Evolutionary conservation across 2,888 invertebrate genomes (phyloP).

Genomic region (Alsophila aescularia): DNA sequence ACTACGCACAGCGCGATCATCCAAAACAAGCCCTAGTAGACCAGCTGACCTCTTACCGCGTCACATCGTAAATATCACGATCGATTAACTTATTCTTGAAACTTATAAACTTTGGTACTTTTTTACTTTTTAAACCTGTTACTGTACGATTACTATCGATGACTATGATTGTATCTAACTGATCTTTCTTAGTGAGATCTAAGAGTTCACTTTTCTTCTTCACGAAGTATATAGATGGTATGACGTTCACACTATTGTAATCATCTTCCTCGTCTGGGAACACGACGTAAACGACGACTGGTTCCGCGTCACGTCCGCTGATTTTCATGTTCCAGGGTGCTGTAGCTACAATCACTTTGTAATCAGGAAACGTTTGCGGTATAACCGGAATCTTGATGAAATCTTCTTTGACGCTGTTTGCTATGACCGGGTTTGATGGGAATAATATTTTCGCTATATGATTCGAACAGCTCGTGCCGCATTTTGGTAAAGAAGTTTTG

Average conservation of each 20-base stretch:
- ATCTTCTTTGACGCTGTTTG: conserved; percentile 19
- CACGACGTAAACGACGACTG: conserved; percentile 63
- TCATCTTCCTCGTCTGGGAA: conserved; percentile 56
- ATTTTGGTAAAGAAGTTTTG: conserved; percentile 44
- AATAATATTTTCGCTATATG: conserved; percentile 58
- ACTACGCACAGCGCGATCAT: too few species aligned
- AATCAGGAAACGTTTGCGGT: conserved; percentile 56
- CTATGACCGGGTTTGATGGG: conserved; percentile 33
- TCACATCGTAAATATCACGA: conserved; percentile 15
- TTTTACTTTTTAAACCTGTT: conserved; percentile 67
- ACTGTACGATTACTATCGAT: conserved; percentile 71
- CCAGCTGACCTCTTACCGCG: not conserved
- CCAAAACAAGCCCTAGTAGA: too few species aligned
- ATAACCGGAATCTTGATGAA: conserved; percentile 62
- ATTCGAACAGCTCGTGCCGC: conserved; percentile 53
- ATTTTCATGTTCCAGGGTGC: conserved; percentile 64
- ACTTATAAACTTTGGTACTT: conserved; percentile 60
- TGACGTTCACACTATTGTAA: conserved; percentile 43
- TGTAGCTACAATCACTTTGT: conserved; percentile 68
- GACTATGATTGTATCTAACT: conserved; percentile 59
- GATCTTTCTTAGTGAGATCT: conserved; percentile 39
- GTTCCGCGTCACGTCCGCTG: conserved; percentile 44
- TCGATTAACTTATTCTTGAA: conserved; percentile 64
- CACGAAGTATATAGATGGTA: conserved; percentile 70
- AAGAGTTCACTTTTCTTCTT: conserved; percentile 41